Evolutionary conservation across 2,797 vertebrate species (phyloP), one percentile per base, ranked within the genome.

Genomic region (Staurois parvus): DNA sequence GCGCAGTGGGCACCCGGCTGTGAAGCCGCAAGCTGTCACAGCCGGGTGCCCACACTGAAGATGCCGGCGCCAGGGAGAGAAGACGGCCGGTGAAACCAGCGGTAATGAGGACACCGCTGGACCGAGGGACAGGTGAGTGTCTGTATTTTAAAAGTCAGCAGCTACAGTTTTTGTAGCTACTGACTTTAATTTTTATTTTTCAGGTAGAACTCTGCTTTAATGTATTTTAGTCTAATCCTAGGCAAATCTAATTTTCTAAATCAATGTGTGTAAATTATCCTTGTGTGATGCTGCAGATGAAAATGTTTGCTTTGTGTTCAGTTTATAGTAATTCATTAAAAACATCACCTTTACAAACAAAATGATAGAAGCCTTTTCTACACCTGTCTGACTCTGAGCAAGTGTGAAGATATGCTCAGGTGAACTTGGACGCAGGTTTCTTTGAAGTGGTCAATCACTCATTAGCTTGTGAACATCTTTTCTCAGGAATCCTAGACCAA

Each of bases 401-500:
- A 73, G 66, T 85, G 79, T 59, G 48, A 81, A 32, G 45, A 45
- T 56, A 76, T 26, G 56, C 78, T 85, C 72, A 70, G 34, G 66
- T 76, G 48, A 69, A 70, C 78, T 64, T 81, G 79, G 66, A 76
- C 21, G 77, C 34, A 45, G 28, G 32, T 62, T 45, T 19, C 72
- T 85, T 86, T 86, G 79, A 86, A 86, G 79, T 82, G 34, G 32
- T 77, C 67, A 26, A 52, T 85, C 84, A 85, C 32, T 82, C 79
- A 82, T 21, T 73, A 48, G 21, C 21, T 48, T 64, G 52, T 59
- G 73, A 62, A 82, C 48, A 77, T 77, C 66, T 72, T 82, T 62
- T 76, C 32, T 62, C 34, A 72, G 64, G 37, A 76, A 76, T 37
- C 32, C 45, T 64, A 45, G 24, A 64, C 52, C 70, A 68, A 40